Conservation (phyloP, 2,113 vertebrate species). For the Ameiurus melas region DNA sequence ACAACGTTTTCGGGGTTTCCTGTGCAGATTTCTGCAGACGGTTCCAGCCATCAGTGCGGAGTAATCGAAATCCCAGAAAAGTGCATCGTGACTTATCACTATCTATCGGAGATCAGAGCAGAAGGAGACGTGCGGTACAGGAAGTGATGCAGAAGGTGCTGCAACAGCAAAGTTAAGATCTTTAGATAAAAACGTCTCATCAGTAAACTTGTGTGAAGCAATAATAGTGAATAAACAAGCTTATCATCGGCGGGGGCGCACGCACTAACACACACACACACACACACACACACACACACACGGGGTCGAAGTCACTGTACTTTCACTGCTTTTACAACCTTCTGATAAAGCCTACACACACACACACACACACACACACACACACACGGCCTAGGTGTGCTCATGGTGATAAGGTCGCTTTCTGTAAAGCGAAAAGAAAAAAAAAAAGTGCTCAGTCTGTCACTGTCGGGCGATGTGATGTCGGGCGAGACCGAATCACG, state of each 20-base stretch:
- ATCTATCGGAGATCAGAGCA: neutral
- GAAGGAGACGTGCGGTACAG: neutral
- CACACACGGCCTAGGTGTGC: neutral
- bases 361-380: neutral
- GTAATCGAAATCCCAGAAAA: too few relatives aligned
- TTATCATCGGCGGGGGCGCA: too few relatives aligned
- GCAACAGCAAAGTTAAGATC: neutral
- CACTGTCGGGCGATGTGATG: too few relatives aligned
- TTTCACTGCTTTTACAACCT: conserved; percentile 6
- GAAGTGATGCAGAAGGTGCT: neutral
- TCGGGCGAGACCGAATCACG: too few relatives aligned
- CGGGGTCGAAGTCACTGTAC: neutral
- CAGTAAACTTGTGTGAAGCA: neutral
- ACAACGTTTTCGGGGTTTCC: too few relatives aligned
- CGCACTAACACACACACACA: neutral
- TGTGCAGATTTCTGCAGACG: too few relatives aligned
- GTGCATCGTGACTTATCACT: neutral
- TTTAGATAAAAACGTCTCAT: neutral
- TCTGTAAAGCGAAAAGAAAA: neutral
- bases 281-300: neutral
- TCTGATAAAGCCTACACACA: neutral
- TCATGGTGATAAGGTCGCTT: neutral
- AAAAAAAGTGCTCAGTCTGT: too few relatives aligned
- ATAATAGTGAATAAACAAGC: neutral
- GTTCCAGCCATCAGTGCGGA: too few relatives aligned